Evolutionary conservation across 2,113 vertebrate species (phyloP), one percentile per base, ranked within the genome.

Genomic region (Rattus norvegicus): DNA sequence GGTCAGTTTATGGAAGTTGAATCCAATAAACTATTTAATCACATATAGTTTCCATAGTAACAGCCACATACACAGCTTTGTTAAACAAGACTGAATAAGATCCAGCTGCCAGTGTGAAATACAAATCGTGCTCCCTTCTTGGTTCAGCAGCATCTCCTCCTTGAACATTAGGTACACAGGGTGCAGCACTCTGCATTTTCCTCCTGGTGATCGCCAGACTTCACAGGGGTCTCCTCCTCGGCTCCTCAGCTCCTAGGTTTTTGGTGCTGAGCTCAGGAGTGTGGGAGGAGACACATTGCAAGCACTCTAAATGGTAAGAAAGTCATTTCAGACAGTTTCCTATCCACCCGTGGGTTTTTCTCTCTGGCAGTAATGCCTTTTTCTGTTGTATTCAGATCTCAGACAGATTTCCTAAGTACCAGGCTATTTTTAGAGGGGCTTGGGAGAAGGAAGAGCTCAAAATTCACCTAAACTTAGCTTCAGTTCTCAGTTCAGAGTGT

Each of bases 401-500:
- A 95, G 24, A 61, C n/a, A 95, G 77, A 87, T 83, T 94, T 93
- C 80, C 56, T 94, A 93, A 97, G 79, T 65, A 84, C 95, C 59
- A 86, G 65, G 61, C 69, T 96, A 95, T 96, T 97, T 96, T 97
- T 95, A 95, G 95, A 90, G 87, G 90, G n/a, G 80, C 86, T 97
- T 2, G 1, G 63, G 26, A 95, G 24, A 39, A 54, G 36, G 54
- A 94, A 90, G 65, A 93, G 56, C 88, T 95, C 47, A 61, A 90
- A 94, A 90, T 86, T 79, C 30, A 90, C 39, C 86, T 97, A 89
- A 96, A 92, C 88, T 93, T 96, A 95, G 93, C 94, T 52, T 36
- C 39, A 67, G 87, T 65, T 88, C 88, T 93, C 65, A 63, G 79
- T 56, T 56, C 77, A 63, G 22, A 85, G 24, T 30, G 65, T 88